phyloP scores from a whole-genome alignment of 2,113 vertebrate species.

The Paramormyrops kingsleyae region DNA sequence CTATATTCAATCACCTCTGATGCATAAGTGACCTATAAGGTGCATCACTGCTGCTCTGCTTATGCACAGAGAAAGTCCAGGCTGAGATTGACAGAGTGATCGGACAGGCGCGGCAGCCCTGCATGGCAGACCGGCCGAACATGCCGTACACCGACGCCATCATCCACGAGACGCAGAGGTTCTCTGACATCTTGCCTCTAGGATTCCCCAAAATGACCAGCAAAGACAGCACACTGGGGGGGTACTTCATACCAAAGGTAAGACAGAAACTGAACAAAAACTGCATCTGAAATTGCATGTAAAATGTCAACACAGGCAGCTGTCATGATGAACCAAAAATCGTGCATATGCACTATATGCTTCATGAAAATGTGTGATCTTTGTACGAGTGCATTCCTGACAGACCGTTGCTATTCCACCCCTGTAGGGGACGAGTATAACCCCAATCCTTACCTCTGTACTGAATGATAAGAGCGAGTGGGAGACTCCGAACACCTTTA shows the following conservation, averaged over 20 bases:
- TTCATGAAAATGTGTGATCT: neutral
- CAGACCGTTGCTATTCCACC: neutral
- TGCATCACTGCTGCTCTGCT: neutral
- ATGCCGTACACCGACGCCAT: constrained; percentile 75
- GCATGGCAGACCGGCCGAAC: constrained; percentile 56
- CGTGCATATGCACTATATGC: neutral
- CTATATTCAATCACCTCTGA: neutral
- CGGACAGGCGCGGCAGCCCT: constrained; percentile 36
- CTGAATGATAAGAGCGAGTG: constrained; percentile 61
- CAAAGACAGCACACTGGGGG: constrained; percentile 51
- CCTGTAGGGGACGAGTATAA: constrained; percentile 53
- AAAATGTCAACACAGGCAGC: neutral
- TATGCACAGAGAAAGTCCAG: constrained; percentile 51
- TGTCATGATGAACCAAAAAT: neutral
- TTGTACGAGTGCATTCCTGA: neutral
- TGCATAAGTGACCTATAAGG: neutral
- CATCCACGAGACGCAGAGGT: constrained; percentile 75
- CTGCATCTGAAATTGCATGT: neutral
- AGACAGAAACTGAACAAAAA: neutral
- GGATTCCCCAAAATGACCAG: constrained; percentile 49
- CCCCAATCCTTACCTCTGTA: constrained; percentile 61
- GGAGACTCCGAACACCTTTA: constrained; percentile 30
- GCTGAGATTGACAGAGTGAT: constrained; percentile 56
- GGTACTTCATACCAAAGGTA: constrained; percentile 70
- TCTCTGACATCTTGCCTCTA: constrained; percentile 68